phyloP scores from a whole-genome alignment of 1,140 invertebrate species.

The Panulirus ornatus region DNA sequence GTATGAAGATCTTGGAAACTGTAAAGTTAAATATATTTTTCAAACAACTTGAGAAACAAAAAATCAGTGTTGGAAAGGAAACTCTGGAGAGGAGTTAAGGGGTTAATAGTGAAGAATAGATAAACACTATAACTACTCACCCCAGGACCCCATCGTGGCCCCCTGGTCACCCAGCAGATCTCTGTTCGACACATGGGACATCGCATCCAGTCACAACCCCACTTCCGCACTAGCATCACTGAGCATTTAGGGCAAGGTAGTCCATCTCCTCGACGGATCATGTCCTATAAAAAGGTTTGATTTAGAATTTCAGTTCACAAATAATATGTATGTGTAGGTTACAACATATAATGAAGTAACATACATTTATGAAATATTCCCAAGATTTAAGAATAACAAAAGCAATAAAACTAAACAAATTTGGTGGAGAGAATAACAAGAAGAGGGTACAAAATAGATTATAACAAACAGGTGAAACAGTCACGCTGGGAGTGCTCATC shows the following conservation, averaged over 20 bases:
- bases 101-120: background rate
- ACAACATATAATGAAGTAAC: background rate
- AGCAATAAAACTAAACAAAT: background rate
- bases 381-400: background rate
- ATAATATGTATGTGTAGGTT: background rate
- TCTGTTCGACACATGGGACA: constrained; percentile 96
- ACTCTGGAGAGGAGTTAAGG: background rate
- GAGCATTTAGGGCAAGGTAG: constrained; percentile 90
- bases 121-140: constrained; percentile 78
- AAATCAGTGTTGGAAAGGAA: background rate
- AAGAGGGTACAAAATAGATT: too few relatives aligned
- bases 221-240: constrained; percentile 93
- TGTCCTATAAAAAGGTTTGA: constrained; percentile 80
- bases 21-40: too few relatives aligned
- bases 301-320: background rate
- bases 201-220: constrained; percentile 96
- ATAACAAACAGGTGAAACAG: too few relatives aligned
- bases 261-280: constrained; percentile 91
- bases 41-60: background rate
- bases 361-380: background rate
- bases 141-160: constrained; percentile 90
- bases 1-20: background rate
- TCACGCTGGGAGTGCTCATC: too few relatives aligned
- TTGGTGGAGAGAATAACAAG: background rate
- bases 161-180: constrained; percentile 96